Percentiles rank a stretch among this genome's conserved stretches.
Conservation (phyloP, 92 coral and sea anemone genomes). For the Umimayanthus chanpuru region DNA sequence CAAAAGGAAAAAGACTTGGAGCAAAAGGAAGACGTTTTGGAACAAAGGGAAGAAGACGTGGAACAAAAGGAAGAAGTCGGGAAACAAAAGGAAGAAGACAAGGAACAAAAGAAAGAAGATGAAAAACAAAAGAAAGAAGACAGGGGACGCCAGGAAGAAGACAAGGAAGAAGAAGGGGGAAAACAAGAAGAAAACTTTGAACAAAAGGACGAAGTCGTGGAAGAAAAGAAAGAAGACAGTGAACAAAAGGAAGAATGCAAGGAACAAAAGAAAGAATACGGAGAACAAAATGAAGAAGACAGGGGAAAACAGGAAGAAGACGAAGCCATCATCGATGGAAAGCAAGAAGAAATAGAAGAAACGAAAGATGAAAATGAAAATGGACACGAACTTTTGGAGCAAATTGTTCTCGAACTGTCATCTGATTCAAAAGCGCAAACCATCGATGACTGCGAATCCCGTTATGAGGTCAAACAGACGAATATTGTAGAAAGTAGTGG, state of each 20-base stretch:
- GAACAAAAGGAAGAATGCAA: neutral
- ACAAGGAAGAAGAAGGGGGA: neutral
- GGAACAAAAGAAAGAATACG: neutral
- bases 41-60: no score
- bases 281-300: neutral
- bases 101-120: no score
- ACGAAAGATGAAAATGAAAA: neutral
- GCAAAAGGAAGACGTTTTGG: no score
- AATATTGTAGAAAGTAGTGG: neutral
- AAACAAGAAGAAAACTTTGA: neutral
- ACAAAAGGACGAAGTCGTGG: neutral
- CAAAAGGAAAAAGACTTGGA: no score
- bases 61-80: no score
- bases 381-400: conserved; percentile 27
- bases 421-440: neutral
- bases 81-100: no score
- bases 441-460: neutral
- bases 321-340: no score
- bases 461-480: neutral
- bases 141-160: neutral
- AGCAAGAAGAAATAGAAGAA: neutral
- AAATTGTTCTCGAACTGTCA: conserved; percentile 26
- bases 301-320: no score
- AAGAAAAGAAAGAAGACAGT: neutral
- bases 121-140: no score